Evolutionary conservation across 64 coral and sea anemone species (phyloP).

Genomic region (Actinia tenebrosa): DNA sequence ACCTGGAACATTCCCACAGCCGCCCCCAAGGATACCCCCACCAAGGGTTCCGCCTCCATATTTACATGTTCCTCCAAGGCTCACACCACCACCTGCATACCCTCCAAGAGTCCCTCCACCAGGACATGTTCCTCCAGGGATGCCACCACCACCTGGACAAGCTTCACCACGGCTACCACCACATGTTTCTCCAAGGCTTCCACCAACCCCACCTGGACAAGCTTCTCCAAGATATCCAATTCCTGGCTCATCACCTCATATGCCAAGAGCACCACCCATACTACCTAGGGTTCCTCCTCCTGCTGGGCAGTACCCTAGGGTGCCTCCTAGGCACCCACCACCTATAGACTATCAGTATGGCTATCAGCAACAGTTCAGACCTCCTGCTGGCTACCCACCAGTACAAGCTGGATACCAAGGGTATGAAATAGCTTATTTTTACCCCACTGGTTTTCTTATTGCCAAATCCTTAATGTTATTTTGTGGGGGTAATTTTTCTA

Average conservation of each 20-base stretch:
- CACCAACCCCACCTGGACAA: constrained; percentile 10
- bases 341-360: not conserved
- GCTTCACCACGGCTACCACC: not conserved
- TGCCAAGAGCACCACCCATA: not conserved
- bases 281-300: not conserved
- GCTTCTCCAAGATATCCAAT: not conserved
- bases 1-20: constrained; percentile 20
- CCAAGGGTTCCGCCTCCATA: constrained; percentile 9
- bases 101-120: not conserved
- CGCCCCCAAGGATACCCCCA: not conserved
- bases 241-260: not conserved
- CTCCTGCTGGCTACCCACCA: not conserved
- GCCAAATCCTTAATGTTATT: not conserved
- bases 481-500: not conserved
- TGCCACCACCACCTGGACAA: constrained; percentile 7
- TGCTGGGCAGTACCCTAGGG: not conserved
- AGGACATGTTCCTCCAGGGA: not conserved
- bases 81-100: not conserved
- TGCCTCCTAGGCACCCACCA: not conserved
- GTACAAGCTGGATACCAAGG: not conserved
- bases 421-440: not conserved
- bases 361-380: not conserved
- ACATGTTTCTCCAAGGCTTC: not conserved
- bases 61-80: not conserved
- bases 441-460: not conserved